Conservation (phyloP, 2,888 invertebrate genomes). For the Ochropacha duplaris region DNA sequence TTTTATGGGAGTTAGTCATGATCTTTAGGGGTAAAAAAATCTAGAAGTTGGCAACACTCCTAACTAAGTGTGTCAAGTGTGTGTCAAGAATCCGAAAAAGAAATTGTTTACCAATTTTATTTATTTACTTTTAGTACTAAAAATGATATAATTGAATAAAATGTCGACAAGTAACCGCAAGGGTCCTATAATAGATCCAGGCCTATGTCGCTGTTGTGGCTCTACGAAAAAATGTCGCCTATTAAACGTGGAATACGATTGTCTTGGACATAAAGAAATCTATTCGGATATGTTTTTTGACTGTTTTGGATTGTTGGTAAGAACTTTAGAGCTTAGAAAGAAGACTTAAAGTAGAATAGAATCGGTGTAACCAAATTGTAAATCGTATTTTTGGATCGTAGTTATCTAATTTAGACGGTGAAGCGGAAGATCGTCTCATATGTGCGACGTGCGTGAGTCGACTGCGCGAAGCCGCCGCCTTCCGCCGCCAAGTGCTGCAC, state of each 20-base stretch:
- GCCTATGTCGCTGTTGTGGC: constrained; percentile 66
- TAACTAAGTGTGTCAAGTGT: no score
- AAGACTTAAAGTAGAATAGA: neutral
- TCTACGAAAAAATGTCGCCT: constrained; percentile 64
- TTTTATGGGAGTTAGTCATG: no score
- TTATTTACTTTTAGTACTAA: neutral
- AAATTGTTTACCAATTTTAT: neutral
- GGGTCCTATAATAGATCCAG: constrained; percentile 62
- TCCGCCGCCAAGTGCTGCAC: constrained; percentile 52
- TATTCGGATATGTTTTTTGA: constrained; percentile 71
- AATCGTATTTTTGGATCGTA: constrained; percentile 21
- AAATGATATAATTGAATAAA: constrained; percentile 6
- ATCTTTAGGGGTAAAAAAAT: no score
- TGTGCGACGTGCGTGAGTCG: constrained; percentile 62
- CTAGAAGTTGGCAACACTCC: no score
- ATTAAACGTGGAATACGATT: constrained; percentile 64
- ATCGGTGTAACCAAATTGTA: neutral
- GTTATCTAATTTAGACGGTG: constrained; percentile 57
- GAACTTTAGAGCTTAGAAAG: constrained; percentile 17
- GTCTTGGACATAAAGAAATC: constrained; percentile 59
- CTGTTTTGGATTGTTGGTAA: constrained; percentile 67
- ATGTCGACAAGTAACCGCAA: constrained; percentile 44
- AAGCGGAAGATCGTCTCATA: constrained; percentile 46
- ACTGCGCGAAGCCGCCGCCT: constrained; percentile 53
- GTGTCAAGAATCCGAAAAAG: no score